A percentile compares a stretch with the other conserved stretches of the same genome.
Conservation (phyloP, 37 sponge, comb jelly and placozoan species). For the Hexactinellida sp. region DNA sequence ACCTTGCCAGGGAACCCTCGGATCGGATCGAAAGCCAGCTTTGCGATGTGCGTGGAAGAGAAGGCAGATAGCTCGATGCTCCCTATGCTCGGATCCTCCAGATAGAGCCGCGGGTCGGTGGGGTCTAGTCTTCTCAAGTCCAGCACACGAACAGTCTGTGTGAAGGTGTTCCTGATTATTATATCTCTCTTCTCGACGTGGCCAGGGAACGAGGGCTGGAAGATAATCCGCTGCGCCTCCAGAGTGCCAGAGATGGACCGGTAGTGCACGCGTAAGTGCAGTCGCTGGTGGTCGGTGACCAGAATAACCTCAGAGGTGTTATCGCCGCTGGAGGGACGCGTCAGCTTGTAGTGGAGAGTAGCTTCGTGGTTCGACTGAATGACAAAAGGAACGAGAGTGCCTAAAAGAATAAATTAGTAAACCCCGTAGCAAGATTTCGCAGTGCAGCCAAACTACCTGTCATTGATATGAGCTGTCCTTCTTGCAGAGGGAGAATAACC, state of each 20-base stretch:
- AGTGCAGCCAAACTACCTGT: neutral
- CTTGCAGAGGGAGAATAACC: neutral
- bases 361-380: conserved; percentile 8
- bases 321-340: neutral
- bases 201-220: neutral
- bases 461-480: neutral
- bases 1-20: neutral
- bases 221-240: neutral
- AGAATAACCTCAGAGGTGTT: neutral
- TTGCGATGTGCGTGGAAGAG: conserved; percentile 5
- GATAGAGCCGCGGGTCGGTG: neutral
- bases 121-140: neutral
- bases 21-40: neutral
- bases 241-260: neutral
- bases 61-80: neutral
- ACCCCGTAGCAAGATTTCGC: no score
- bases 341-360: neutral
- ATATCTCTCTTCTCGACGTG: neutral
- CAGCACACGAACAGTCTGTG: neutral
- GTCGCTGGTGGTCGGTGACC: neutral
- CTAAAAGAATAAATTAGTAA: neutral
- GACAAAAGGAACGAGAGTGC: neutral
- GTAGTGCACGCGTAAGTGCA: neutral
- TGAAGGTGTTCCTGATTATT: neutral
- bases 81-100: neutral